Base-by-base conservation (phyloP, 2,888 invertebrate genomes). In the Cantharis rustica region DNA sequence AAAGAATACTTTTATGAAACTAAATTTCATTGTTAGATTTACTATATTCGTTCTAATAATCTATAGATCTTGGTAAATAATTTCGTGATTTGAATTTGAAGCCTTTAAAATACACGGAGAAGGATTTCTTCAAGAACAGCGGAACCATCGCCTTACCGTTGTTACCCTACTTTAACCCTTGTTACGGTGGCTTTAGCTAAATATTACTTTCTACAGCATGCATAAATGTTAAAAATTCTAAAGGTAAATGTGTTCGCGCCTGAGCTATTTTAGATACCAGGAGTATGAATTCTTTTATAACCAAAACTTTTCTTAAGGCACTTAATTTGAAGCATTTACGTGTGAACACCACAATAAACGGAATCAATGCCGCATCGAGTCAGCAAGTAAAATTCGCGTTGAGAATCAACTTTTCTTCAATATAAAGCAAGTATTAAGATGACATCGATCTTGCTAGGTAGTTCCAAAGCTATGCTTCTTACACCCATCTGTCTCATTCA, bases 191-290 rank as follows among this genome's bases (percentile, higher is more conserved):
- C 9, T 23, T 15, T 9, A 20, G 62, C 20, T 64, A 71, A 71
- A 61, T 75, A 16, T 63, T 75, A 31, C 63, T 75, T 4, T 62
- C 75, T 17, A 75, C 71, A n/a, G 75, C 66, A 5, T 20, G 31
- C 7, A 16, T 75, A 16, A 26, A 75, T 10, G 71, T 75, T 13
- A 17, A 20, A 11, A 16, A 61, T 11, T 17, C 11, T 17, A 13
- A 61, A 15, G 61, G 68, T 4, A 61, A 47, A 15, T 27, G 68
- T 61, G 10, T 16, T 69, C 16, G 13, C 11, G 17, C 66, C 13
- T 9, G 70, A n/a, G 73, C 31, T 66, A n/a, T 74, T 17, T 63
- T 74, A 26, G 74, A 74, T 63, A 20, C 62, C 10, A 2, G 23
- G 7, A 61, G 4, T 61, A 61, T 61, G 11, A 61, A 61, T 61